Percentiles rank a stretch among this genome's conserved stretches.
Conservation (phyloP, 2,113 vertebrate species). For the Micronycteris hirsuta region DNA sequence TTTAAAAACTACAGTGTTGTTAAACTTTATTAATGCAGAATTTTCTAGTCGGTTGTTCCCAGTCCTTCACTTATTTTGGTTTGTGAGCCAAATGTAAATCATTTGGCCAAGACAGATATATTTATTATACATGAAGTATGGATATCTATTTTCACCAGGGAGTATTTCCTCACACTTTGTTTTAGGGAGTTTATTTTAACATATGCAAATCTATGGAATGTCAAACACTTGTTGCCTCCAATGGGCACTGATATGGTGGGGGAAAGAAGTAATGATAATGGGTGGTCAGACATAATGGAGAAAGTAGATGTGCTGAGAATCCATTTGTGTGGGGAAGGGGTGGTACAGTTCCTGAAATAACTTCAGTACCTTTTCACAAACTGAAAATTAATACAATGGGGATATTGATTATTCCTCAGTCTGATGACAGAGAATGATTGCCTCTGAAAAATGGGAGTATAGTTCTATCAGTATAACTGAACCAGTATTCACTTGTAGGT, state of each 20-base stretch:
- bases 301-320: not conserved
- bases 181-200: not conserved
- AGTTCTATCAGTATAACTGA: not conserved
- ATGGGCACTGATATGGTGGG: not conserved
- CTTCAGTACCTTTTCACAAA: not conserved
- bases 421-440: not conserved
- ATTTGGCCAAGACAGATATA: not conserved
- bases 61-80: not conserved
- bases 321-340: not conserved
- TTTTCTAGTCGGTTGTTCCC: not conserved
- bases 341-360: not conserved
- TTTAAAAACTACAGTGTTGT: not conserved
- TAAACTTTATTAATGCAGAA: not conserved
- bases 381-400: not conserved
- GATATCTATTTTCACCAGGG: not conserved
- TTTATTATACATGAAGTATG: not conserved
- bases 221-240: not conserved
- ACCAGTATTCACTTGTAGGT: not conserved
- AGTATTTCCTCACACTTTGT: not conserved
- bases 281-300: not conserved
- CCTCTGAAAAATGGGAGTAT: not conserved
- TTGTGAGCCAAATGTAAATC: not conserved
- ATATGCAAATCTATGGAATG: not conserved
- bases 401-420: not conserved
- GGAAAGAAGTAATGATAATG: not conserved